phyloP scores from a whole-genome alignment of 2,888 invertebrate species.

The Morpho helenor region DNA sequence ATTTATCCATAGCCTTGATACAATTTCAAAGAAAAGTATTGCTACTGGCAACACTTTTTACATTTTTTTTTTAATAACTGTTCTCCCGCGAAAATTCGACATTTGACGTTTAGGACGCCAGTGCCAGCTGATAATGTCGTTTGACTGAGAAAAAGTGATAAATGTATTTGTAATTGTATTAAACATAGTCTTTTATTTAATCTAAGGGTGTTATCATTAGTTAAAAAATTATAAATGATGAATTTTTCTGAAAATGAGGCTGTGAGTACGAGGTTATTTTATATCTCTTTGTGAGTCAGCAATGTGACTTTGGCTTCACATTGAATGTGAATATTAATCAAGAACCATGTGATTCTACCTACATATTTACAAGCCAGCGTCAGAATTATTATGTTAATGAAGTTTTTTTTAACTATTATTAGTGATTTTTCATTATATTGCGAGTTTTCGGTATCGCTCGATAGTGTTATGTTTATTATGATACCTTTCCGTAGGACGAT shows the following conservation, averaged over 20 bases:
- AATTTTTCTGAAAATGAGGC: slow-evolving; percentile 73
- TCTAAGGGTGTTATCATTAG: slow-evolving; percentile 12
- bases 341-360: slow-evolving; percentile 3
- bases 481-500: slow-evolving; percentile 75
- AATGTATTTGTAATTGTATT: slow-evolving; percentile 23
- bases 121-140: slow-evolving; percentile 38
- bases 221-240: slow-evolving; percentile 36
- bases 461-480: slow-evolving; percentile 1
- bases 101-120: slow-evolving; percentile 43
- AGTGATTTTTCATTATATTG: background rate
- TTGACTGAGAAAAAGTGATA: slow-evolving; percentile 19
- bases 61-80: background rate
- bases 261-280: slow-evolving; percentile 48
- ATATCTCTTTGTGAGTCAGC: slow-evolving; percentile 22
- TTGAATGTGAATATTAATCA: slow-evolving; percentile 20
- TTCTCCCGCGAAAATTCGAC: slow-evolving; percentile 62
- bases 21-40: background rate
- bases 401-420: background rate
- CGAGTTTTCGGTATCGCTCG: background rate
- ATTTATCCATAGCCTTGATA: background rate
- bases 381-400: background rate
- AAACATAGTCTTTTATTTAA: slow-evolving; percentile 18
- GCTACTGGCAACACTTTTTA: slow-evolving; percentile 1
- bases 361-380: background rate
- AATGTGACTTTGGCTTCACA: slow-evolving; percentile 30